phyloP scores from a whole-genome alignment of 2,113 vertebrate genomes.

The Dasyornis broadbenti region DNA sequence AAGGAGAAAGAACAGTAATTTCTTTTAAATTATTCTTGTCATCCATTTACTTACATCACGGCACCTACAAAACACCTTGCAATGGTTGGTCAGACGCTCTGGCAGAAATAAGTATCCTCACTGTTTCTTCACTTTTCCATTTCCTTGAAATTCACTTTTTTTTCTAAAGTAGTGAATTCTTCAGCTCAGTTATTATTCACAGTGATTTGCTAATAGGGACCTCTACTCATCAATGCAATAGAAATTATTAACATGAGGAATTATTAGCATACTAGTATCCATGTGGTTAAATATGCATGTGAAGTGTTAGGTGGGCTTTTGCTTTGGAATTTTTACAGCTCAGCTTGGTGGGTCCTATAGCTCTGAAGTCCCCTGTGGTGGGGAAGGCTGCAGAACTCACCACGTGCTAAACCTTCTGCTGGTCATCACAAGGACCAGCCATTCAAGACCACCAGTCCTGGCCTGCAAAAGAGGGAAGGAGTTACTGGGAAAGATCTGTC shows the following conservation, averaged over 20 bases:
- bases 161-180: not conserved
- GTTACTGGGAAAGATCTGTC: not conserved
- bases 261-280: not conserved
- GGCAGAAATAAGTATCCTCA: not conserved
- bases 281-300: not conserved
- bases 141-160: not conserved
- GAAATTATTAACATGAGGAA: not conserved
- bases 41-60: not conserved
- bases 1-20: constrained; percentile 9
- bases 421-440: not conserved
- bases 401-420: rapidly evolving
- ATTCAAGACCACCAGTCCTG: not conserved
- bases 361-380: rapidly evolving
- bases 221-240: not conserved
- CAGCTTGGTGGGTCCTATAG: not conserved
- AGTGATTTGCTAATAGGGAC: not conserved
- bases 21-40: not conserved
- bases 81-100: not conserved
- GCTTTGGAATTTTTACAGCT: not conserved
- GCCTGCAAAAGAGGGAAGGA: not conserved
- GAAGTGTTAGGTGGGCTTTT: not conserved
- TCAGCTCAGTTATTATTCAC: not conserved
- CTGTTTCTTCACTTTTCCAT: not conserved
- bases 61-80: not conserved
- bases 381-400: not conserved